phyloP scores from a whole-genome alignment of 2,888 invertebrate species.

The Masnerella sp. region DNA sequence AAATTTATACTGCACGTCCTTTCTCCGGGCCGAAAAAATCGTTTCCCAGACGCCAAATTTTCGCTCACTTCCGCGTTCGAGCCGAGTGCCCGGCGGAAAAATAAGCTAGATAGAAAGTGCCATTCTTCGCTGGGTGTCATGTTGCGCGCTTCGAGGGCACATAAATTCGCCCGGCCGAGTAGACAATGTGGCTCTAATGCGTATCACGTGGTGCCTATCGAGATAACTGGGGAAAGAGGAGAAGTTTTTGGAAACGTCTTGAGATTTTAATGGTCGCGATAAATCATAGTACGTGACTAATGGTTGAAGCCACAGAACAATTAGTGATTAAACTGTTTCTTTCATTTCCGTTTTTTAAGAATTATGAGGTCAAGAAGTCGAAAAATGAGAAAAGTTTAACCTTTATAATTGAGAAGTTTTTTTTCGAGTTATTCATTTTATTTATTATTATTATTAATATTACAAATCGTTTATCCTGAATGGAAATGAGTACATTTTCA shows the following conservation, averaged over 20 bases:
- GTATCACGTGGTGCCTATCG: slow-evolving; percentile 4
- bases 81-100: slow-evolving; percentile 13
- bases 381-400: too few relatives aligned
- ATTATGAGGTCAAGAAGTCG: too few relatives aligned
- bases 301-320: too few relatives aligned
- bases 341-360: too few relatives aligned
- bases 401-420: too few relatives aligned
- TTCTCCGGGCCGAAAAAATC: slow-evolving; percentile 26
- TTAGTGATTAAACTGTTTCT: too few relatives aligned
- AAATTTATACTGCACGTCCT: slow-evolving; percentile 60
- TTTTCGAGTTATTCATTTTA: too few relatives aligned
- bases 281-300: too few relatives aligned
- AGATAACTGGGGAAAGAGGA: neutral
- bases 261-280: slow-evolving; percentile 1
- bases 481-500: too few relatives aligned
- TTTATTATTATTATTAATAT: too few relatives aligned
- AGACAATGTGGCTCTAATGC: slow-evolving; percentile 19
- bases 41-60: slow-evolving; percentile 32
- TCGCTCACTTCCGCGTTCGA: slow-evolving; percentile 20
- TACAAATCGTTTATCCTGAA: too few relatives aligned
- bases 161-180: slow-evolving; percentile 21
- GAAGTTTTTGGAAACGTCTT: slow-evolving; percentile 8
- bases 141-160: slow-evolving; percentile 11
- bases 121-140: slow-evolving; percentile 8
- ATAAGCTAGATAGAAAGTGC: slow-evolving; percentile 7